These are phyloP conservation scores for Dipodomys merriami DNA, from an alignment of 2,113 vertebrate species.

Conservation along the genomic window DNA sequence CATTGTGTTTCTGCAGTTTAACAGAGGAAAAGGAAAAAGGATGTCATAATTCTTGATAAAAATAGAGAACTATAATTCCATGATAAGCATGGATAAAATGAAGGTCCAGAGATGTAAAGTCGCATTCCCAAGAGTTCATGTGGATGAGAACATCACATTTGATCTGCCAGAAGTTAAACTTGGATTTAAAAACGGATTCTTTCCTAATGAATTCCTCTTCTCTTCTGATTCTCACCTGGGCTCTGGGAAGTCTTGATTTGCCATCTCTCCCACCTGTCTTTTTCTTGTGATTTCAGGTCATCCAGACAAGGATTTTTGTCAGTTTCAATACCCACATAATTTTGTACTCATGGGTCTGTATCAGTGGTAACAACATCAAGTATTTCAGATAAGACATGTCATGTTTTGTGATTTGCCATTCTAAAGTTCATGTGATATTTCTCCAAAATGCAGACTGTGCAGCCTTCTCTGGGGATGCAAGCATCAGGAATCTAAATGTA, in stretches of 20 bases:
- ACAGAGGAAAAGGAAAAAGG: background rate
- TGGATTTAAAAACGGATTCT: background rate
- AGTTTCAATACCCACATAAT: background rate
- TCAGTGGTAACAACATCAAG: background rate
- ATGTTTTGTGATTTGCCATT: background rate
- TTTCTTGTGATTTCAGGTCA: constrained; percentile 14
- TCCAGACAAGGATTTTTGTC: background rate
- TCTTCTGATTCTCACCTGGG: background rate
- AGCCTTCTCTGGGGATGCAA: background rate
- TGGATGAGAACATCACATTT: background rate
- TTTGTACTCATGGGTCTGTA: constrained; percentile 2
- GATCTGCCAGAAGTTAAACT: constrained; percentile 2
- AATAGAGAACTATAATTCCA: background rate
- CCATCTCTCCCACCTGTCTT: background rate
- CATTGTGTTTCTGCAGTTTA: background rate
- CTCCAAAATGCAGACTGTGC: background rate
- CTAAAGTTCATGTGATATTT: background rate
- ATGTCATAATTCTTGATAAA: constrained; percentile 18
- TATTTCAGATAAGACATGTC: constrained; percentile 2
- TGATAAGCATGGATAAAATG: background rate
- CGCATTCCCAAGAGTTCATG: background rate
- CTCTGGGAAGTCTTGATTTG: too few species aligned
- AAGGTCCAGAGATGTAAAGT: background rate
- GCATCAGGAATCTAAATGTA: background rate
- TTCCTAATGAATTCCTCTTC: background rate